Base-by-base conservation (phyloP, 2,888 invertebrate genomes). In the Chouioia cunea region DNA sequence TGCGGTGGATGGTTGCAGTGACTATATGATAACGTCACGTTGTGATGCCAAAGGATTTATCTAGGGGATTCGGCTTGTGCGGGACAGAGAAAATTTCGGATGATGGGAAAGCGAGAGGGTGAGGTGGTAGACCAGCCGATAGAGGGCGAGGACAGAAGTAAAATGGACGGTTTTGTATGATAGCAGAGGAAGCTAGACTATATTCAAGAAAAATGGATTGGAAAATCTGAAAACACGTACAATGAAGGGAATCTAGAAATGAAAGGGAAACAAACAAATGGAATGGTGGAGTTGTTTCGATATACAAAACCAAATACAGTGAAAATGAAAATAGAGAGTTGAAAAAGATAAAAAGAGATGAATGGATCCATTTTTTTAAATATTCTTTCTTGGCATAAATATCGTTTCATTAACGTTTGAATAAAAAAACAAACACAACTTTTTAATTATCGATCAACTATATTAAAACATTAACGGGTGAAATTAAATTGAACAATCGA, bases 1-100 rank as follows among this genome's bases (percentile, higher is more conserved):
- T 60, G 47, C 56, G 67, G 67, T 22, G 52, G 54, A 60, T 23
- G 36, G 62, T 23, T 23, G 43, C 50, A 46, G 36, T 6, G 53
- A 58, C 58, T 69, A 43, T 47, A 64, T 46, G 69, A 69, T 69
- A 69, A 69, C 69, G 69, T 69, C 69, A 69, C 58, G 64, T 64
- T 64, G 58, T 47, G 63, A 64, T 69, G 67, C 27, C 52, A 46
- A 52, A 64, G 63, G 69, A 69, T 69, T 69, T 69, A 69, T 69
- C 69, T 47, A 50, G 44, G 57, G 56, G 56, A 57, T 68, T 68
- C 54, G 23, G 54, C 14, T 20, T 18, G 59, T 36, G 60, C 20
- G 57, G 46, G 60, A 16, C 48, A 36, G 57, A 58, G 50, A 62
- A 63, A 52, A 48, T 63, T 64, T 57, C 46, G 65, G 23, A 43